A percentile compares a stretch with the other conserved stretches of the same genome.
Evolutionary conservation across 2,113 vertebrate species (phyloP).

Genomic region (Misgurnus mizolepis): DNA sequence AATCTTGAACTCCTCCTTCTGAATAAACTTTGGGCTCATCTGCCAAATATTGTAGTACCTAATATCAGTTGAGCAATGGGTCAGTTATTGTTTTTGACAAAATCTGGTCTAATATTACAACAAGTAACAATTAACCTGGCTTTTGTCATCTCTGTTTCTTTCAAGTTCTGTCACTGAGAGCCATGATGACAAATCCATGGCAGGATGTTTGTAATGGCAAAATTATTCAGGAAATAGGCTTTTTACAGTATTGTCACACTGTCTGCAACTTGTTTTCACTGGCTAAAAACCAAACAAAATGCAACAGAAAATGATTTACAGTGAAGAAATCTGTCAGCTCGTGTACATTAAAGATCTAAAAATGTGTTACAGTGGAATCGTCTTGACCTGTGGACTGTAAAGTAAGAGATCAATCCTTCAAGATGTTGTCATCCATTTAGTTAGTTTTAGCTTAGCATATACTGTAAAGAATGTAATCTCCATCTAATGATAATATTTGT

Average conservation of each 20-base stretch:
- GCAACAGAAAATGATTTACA: conserved; percentile 1
- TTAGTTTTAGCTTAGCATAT: background rate
- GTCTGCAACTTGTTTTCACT: conserved; percentile 27
- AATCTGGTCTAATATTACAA: background rate
- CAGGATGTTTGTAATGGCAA: conserved; percentile 18
- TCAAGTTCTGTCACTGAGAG: background rate
- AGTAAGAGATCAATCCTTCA: background rate
- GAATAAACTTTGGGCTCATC: background rate
- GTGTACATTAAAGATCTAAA: background rate
- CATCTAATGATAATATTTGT: background rate
- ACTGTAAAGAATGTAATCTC: background rate
- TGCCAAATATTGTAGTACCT: background rate
- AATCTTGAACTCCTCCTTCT: conserved; percentile 5
- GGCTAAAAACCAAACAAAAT: conserved; percentile 27
- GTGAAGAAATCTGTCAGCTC: background rate
- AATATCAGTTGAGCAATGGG: conserved; percentile 20
- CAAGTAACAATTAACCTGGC: background rate
- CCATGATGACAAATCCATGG: conserved; percentile 25
- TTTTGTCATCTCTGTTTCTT: background rate
- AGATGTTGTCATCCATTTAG: background rate
- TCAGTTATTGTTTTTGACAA: background rate
- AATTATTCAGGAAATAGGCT: conserved; percentile 20
- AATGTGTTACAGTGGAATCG: background rate
- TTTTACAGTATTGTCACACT: background rate
- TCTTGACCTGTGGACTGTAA: conserved; percentile 8